Percentiles rank a stretch among this genome's conserved stretches.
phyloP scores from a whole-genome alignment of 2,113 vertebrate genomes.

The Mirounga angustirostris region DNA sequence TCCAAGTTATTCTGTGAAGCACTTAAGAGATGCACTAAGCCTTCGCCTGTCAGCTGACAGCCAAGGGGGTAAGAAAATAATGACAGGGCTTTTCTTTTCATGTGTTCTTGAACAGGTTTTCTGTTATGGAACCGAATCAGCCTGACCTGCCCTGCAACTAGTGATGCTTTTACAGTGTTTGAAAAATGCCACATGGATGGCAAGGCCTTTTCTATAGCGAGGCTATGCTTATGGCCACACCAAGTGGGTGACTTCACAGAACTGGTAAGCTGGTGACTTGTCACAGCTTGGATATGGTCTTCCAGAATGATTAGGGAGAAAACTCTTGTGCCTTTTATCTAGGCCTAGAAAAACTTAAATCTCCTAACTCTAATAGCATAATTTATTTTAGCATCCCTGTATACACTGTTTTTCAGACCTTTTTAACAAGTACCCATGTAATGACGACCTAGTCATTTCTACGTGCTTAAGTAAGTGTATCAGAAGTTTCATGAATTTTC shows the following conservation, averaged over 20 bases:
- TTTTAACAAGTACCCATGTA: background rate
- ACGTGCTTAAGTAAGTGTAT: background rate
- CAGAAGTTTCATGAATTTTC: background rate
- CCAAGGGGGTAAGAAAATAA: background rate
- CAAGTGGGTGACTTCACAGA: background rate
- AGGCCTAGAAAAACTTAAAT: background rate
- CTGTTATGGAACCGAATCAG: background rate
- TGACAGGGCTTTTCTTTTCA: constrained; percentile 19
- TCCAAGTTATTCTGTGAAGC: constrained; percentile 42
- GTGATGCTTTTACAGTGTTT: background rate
- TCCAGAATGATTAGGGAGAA: background rate
- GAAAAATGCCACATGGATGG: background rate
- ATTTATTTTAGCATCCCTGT: background rate
- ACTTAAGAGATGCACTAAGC: background rate
- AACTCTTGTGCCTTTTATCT: background rate
- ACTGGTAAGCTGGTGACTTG: background rate
- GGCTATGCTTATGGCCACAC: background rate
- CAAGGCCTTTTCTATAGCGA: background rate
- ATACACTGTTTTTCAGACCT: background rate
- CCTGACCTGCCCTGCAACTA: constrained; percentile 14
- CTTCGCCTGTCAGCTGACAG: constrained; percentile 25
- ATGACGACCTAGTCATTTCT: no score
- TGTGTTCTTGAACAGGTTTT: constrained; percentile 48
- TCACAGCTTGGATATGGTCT: background rate
- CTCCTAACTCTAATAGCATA: background rate